Evolutionary conservation across 2,113 vertebrate species (phyloP).

Genomic region (Hemibagrus wyckioides): DNA sequence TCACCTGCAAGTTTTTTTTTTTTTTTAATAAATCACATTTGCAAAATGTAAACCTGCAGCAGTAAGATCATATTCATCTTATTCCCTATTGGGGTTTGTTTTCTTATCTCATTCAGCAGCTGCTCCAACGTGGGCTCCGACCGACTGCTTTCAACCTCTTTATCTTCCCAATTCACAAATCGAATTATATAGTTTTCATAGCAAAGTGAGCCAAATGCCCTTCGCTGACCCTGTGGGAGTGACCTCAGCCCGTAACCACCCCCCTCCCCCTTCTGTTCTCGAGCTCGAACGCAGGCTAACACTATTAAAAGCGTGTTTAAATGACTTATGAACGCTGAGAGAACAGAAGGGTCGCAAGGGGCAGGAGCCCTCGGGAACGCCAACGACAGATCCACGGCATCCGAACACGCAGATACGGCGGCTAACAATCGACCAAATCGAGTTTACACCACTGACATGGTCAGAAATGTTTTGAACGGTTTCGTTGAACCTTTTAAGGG

Average conservation of each 20-base stretch:
- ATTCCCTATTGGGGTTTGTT: neutral
- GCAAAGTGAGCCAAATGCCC: slow-evolving; percentile 47
- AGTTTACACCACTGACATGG: slow-evolving; percentile 43
- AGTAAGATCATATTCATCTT: neutral
- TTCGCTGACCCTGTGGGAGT: slow-evolving; percentile 31
- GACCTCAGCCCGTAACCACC: slow-evolving; percentile 44
- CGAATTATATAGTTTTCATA: slow-evolving; percentile 54
- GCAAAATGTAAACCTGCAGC: neutral
- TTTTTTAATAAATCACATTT: neutral
- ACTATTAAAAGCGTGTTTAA: slow-evolving; percentile 69
- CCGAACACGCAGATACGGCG: neutral
- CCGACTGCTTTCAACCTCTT: slow-evolving; percentile 35
- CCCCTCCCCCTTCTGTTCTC: slow-evolving; percentile 25
- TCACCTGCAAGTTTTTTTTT: neutral
- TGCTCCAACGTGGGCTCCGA: slow-evolving; percentile 8
- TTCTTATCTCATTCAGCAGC: slow-evolving; percentile 44
- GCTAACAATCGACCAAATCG: slow-evolving; percentile 43
- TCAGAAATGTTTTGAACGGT: slow-evolving; percentile 25
- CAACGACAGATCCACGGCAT: slow-evolving; percentile 14
- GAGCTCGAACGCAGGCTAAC: slow-evolving; percentile 55
- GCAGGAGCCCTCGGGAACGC: slow-evolving; percentile 44
- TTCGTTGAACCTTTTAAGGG: slow-evolving; percentile 43
- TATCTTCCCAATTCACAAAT: slow-evolving; percentile 52
- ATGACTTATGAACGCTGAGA: slow-evolving; percentile 66
- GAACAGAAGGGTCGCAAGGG: slow-evolving; percentile 54